A percentile compares a stretch with the other conserved stretches of the same genome.
Conservation (phyloP, 2,113 vertebrate genomes). For the Rafetus swinhoei region DNA sequence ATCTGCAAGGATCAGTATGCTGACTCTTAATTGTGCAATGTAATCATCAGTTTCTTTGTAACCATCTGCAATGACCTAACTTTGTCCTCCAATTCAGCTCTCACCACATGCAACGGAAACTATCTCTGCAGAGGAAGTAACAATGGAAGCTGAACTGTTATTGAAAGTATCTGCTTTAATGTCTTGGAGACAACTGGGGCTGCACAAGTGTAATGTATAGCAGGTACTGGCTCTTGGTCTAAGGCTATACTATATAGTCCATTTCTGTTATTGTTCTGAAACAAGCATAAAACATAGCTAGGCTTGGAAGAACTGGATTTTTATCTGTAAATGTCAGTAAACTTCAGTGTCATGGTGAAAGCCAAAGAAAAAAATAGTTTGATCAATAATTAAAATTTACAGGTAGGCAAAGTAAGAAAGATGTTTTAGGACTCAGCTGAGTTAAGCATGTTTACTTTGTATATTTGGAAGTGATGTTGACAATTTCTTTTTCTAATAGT, state of each 20-base stretch:
- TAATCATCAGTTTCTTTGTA: slow-evolving; percentile 47
- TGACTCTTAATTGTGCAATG: slow-evolving; percentile 38
- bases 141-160: not conserved
- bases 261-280: not conserved
- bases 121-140: not conserved
- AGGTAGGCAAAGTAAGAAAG: not conserved
- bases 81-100: slow-evolving; percentile 51
- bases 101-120: not conserved
- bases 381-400: not conserved
- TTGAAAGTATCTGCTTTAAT: not conserved
- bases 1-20: not conserved
- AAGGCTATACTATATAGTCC: not conserved
- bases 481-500: not conserved
- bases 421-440: not conserved
- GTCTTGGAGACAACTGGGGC: not conserved
- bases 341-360: not conserved
- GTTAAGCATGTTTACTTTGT: not conserved
- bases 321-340: not conserved
- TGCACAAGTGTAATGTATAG: not conserved
- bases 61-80: slow-evolving; percentile 35
- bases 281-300: not conserved
- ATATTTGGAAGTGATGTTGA: not conserved
- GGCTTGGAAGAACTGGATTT: not conserved
- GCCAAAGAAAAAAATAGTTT: not conserved
- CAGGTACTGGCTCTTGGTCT: not conserved